Conservation (phyloP, 2,888 invertebrate genomes). For the Scaptomyza flava region DNA sequence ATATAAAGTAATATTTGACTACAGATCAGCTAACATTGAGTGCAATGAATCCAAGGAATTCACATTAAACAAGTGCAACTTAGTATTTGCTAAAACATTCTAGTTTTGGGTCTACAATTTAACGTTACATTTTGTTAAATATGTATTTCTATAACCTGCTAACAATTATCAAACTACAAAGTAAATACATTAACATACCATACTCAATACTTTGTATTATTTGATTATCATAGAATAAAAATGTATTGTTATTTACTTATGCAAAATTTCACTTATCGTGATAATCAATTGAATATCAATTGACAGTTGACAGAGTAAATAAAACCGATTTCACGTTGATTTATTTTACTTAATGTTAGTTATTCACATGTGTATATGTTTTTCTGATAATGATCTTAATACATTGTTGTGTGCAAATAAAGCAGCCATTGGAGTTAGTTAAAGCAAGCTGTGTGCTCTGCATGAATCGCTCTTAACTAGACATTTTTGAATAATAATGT, state of each 20-base stretch:
- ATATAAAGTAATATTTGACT: neutral
- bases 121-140: neutral
- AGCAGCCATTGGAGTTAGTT: conserved; percentile 29
- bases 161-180: conserved; percentile 10
- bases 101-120: neutral
- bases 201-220: conserved; percentile 4
- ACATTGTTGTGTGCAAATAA: conserved; percentile 15
- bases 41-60: conserved; percentile 1
- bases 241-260: conserved; percentile 1
- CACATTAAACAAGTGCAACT: neutral
- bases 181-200: conserved; percentile 23
- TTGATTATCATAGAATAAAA: conserved; percentile 7
- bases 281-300: conserved; percentile 5
- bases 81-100: neutral
- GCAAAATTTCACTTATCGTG: conserved; percentile 7
- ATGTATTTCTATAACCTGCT: conserved; percentile 4
- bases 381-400: neutral
- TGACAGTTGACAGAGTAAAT: conserved; percentile 2
- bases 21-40: conserved; percentile 6
- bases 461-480: conserved; percentile 6
- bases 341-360: neutral
- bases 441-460: conserved; percentile 20
- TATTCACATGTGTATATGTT: neutral
- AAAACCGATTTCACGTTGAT: neutral
- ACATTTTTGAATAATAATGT: too few relatives aligned